phyloP scores from a whole-genome alignment of 2,113 vertebrate species.

The Thunnus maccoyii region DNA sequence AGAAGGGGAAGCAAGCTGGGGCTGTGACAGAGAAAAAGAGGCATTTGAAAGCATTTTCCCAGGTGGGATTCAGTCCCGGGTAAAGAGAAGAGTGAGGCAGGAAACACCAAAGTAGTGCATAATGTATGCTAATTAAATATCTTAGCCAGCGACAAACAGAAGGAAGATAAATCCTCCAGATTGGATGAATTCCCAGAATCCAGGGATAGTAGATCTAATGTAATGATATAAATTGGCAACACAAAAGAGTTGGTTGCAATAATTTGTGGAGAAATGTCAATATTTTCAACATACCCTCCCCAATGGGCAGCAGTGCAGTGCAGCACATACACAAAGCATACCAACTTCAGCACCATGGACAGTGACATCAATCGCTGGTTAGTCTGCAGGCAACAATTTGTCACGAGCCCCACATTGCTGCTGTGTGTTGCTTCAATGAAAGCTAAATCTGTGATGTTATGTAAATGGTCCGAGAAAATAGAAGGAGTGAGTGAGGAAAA shows the following conservation, averaged over 20 bases:
- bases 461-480: too few relatives aligned
- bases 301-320: neutral
- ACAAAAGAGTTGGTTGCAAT: neutral
- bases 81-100: constrained; percentile 12
- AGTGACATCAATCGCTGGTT: constrained; percentile 51
- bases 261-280: neutral
- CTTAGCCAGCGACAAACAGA: neutral
- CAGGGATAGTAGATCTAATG: neutral
- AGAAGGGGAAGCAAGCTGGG: neutral
- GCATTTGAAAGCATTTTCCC: constrained; percentile 38
- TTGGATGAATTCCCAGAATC: constrained; percentile 32
- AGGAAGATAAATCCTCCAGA: constrained; percentile 13
- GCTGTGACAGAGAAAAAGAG: constrained; percentile 39
- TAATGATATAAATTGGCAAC: neutral
- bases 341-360: constrained; percentile 81
- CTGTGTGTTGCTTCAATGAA: neutral
- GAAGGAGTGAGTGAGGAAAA: too few relatives aligned
- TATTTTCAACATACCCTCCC: neutral
- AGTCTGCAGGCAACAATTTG: constrained; percentile 5
- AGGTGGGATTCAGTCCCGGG: constrained; percentile 14
- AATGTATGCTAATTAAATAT: constrained; percentile 47
- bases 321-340: constrained; percentile 3
- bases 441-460: neutral
- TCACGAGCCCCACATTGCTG: neutral
- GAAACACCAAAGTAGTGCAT: constrained; percentile 29